Conservation (phyloP, 2,113 vertebrate species). For the Pelecanus crispus region DNA sequence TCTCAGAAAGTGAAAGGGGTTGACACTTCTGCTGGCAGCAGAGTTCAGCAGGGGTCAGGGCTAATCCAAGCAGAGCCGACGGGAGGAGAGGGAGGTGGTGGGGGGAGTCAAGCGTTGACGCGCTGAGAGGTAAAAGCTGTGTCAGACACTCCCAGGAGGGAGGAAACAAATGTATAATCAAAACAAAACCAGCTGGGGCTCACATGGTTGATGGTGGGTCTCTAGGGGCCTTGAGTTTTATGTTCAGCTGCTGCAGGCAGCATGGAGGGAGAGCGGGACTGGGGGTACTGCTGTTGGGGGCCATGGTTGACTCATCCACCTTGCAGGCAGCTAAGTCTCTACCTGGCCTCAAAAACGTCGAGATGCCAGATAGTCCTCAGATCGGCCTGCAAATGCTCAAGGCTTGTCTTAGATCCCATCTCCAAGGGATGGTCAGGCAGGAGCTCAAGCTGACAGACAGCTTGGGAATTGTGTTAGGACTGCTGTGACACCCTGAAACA, state of each 20-base stretch:
- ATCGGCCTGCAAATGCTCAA: background rate
- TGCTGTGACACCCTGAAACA: background rate
- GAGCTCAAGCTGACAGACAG: background rate
- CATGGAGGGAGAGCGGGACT: accelerated
- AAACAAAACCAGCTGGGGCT: constrained; percentile 47
- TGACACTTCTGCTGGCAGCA: constrained; percentile 16
- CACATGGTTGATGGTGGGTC: background rate
- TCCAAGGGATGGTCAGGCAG: background rate
- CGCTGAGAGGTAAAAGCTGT: constrained; percentile 56
- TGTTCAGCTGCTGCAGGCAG: background rate
- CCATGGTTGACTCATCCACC: accelerated
- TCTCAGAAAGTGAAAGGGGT: constrained; percentile 25
- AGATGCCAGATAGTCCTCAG: accelerated
- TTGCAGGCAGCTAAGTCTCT: background rate
- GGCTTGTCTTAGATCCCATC: background rate
- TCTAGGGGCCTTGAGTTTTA: background rate
- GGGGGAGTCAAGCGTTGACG: background rate
- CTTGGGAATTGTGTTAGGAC: background rate
- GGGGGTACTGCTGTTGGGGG: background rate
- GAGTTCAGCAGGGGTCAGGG: constrained; percentile 49
- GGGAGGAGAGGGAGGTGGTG: background rate
- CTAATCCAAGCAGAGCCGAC: constrained; percentile 36
- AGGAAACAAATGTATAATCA: constrained; percentile 57
- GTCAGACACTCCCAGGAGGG: constrained; percentile 52
- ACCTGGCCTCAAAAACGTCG: background rate